Evolutionary conservation across 2,113 vertebrate species (phyloP), one percentile per base, ranked within the genome.

Genomic region (Tyto alba): DNA sequence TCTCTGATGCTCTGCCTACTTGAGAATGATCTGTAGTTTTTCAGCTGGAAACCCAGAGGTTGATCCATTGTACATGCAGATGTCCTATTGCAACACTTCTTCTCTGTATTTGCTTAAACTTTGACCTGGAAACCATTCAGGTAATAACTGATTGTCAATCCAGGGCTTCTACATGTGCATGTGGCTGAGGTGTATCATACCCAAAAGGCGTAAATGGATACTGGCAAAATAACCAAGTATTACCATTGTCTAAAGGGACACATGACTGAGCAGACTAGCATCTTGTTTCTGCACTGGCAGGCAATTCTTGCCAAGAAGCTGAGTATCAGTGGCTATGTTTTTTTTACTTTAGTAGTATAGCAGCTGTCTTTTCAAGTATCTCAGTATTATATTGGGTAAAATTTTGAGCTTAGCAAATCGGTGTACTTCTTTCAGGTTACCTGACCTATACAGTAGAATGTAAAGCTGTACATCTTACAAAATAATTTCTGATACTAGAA

Each of bases 151-250:
- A 21, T 77, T 57, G 60, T 66, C 3, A 3, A 11, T 73, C 48
- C 50, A 72, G 60, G 57, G 45, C 66, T 63, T 68, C 81, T 89
- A 6, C 0, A 0, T 40, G 57, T 60, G 56, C 36, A 12, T n/a
- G 57, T 83, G 50, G 41, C 81, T 91, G 80, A 41, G 59, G n/a
- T 73, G 19, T 87, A 38, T 84, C 48, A 10, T 38, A 56, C 91
- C 75, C 74, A 91, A 87, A 92, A 92, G 83, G 67, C 89, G 89
- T 93, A 93, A 95, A 95, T 88, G 89, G 96, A 76, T 84, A 17
- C 87, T 96, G 94, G 90, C 89, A 91, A 91, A 96, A 55, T 59
- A 95, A 89, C 62, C 85, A 80, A 90, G 16, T 73, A 69, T 73
- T 89, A 73, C 80, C 53, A 13, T 4, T 90, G 89, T 85, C 88